Base-by-base conservation (phyloP, 2,797 vertebrate genomes). In the Enteromius afrohamiltoni region DNA sequence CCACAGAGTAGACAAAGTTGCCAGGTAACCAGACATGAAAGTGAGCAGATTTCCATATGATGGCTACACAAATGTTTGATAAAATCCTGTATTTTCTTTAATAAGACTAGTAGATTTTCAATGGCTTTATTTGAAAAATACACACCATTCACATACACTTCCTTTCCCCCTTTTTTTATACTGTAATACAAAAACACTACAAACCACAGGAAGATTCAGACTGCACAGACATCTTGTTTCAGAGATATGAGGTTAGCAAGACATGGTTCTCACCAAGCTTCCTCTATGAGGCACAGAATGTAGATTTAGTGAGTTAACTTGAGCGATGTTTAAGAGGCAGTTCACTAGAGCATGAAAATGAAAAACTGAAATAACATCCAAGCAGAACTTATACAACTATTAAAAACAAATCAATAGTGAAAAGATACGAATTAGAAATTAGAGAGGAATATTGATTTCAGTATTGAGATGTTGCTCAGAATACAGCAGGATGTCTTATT, bases 1-100 rank as follows among this genome's bases (percentile, higher is more conserved):
- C 74, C 65, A 73, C 47, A 53, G 3, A 42, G 45, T 37, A 11
- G 34, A 74, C 1, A 21, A 86, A 86, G 86, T 86, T 83, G 60
- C 85, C 77, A 77, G 80, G 79, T 70, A 87, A 87, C 53, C 64
- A 85, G 21, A 87, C 69, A 88, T 89, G 58, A 90, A 88, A 89
- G 86, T 65, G 65, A 14, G n/a, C 14, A 26, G 6, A 3, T 51
- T 68, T 78, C 29, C 6, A 47, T 31, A 76, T 70, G 23, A 80
- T 64, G 45, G 47, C 37, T 51, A 37, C 64, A 53, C 62, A 73
- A 67, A 74, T 49, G 45, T 37, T 21, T 65, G 47, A 14, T 49
- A 21, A 31, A 51, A 51, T 31, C 3, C 2, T 68, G 42, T 29
- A 40, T 42, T 37, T 29, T 42, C n/a, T 9, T 14, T 34, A 14